Percentiles rank a stretch among this genome's conserved stretches.
phyloP scores from a whole-genome alignment of 2,888 invertebrate species.

The Caenorhabditis sinica region DNA sequence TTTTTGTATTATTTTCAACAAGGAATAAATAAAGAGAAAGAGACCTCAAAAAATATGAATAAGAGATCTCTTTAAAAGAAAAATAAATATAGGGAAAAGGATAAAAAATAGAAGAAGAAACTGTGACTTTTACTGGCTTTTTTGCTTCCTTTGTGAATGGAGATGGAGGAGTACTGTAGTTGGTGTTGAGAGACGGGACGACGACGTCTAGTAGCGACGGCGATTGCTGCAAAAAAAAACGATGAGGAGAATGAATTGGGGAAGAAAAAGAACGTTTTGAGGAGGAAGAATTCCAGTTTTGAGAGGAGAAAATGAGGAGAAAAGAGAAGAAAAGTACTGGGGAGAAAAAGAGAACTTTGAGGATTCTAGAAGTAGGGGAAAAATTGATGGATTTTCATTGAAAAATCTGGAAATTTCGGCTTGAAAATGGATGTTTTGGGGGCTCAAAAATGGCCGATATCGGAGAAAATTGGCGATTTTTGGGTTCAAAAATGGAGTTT shows the following conservation, averaged over 20 bases:
- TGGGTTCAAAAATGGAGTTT: no score
- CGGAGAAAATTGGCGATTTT: no score
- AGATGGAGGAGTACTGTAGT: no score
- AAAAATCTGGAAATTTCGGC: neutral
- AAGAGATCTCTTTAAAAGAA: no score
- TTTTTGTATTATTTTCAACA: no score
- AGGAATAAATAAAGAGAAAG: neutral
- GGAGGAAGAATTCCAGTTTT: no score
- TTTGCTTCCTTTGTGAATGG: neutral
- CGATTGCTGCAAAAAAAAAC: slow-evolving; percentile 51
- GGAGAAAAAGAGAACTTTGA: neutral
- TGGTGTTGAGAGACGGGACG: no score
- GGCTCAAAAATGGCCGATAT: neutral
- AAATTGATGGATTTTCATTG: neutral
- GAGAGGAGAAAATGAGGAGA: neutral
- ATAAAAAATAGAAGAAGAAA: neutral
- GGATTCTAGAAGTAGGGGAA: neutral
- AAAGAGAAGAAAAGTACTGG: neutral
- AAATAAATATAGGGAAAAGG: neutral
- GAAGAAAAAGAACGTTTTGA: slow-evolving; percentile 28
- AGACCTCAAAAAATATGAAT: neutral
- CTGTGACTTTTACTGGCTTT: neutral
- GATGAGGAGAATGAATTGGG: neutral
- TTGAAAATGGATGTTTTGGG: neutral
- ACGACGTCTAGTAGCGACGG: slow-evolving; percentile 54